Base-by-base conservation (phyloP, 2,797 vertebrate genomes). In the Falco cherrug region DNA sequence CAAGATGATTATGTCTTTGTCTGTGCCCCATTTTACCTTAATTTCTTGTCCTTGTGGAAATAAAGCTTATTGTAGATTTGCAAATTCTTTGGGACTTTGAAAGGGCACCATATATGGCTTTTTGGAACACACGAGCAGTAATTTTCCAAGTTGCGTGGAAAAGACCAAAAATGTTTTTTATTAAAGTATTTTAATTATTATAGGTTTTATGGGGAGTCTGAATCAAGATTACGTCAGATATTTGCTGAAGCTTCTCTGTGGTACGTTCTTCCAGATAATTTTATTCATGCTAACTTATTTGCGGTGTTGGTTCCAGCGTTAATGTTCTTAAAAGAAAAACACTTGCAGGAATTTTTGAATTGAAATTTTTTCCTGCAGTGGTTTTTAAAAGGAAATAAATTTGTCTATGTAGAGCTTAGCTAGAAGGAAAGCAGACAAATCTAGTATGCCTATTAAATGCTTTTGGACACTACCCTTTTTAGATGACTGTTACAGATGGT, bases 171-270 rank as follows among this genome's bases (percentile, higher is more conserved):
- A 24, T 4, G 8, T 3, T 50, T 87, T 78, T 76, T 51, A 87
- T 76, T 81, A 45, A 88, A 93, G 73, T 93, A 60, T 70, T 95
- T 80, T 19, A 63, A 86, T 95, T 89, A 25, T 97, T 96, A 6
- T 79, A 99, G 99, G 94, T 99, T 99, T 98, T 99, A 99, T 11
- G 99, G 99, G 29, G 99, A 99, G 97, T 99, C 99, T 2, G 99
- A 99, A 96, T 99, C 98, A 5, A 98, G 97, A 70, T 97, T 99
- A 79, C 99, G 99, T 68, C 98, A 99, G 95, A 99, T 99, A 94
- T 99, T 99, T 95, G 97, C 98, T 5, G 99, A 99, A 90, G 99
- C 99, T 25, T 98, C 99, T 93, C 97, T 98, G 93, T 97, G 98
- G 99, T 99, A 98, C 43, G 89, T 81, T 81, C 78, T 75, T 85